A percentile compares a stretch with the other conserved stretches of the same genome.
Evolutionary conservation across 2,888 invertebrate species (phyloP).

Genomic region (Acanthococcus lagerstroemiae): DNA sequence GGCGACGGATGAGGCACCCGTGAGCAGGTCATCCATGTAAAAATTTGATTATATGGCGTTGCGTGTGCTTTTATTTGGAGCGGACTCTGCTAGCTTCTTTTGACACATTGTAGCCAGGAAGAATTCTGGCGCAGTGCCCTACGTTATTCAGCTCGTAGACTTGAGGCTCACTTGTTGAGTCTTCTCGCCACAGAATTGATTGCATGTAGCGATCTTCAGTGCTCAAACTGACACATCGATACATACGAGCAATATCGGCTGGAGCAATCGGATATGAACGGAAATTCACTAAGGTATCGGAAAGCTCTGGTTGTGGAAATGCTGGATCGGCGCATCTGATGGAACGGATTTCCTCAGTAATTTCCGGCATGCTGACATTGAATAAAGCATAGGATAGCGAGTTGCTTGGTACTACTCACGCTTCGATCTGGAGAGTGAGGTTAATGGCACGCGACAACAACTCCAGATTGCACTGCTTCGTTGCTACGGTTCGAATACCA

Average conservation of each 20-base stretch:
- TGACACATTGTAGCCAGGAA: neutral
- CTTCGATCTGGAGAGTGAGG: neutral
- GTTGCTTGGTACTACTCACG: neutral
- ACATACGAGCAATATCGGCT: conserved; percentile 24
- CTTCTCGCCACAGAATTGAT: neutral
- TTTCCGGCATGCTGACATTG: neutral
- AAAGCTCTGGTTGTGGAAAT: conserved; percentile 24
- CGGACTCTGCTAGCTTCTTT: neutral
- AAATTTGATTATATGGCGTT: neutral
- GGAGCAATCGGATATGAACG: conserved; percentile 24
- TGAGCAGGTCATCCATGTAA: neutral
- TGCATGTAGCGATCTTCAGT: too few species aligned
- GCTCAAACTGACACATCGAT: too few species aligned
- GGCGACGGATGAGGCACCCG: neutral
- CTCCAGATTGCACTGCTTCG: neutral
- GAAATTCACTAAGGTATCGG: conserved; percentile 24
- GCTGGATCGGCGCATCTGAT: too few species aligned
- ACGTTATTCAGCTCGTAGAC: neutral
- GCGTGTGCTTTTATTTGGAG: neutral
- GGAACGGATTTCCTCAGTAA: neutral
- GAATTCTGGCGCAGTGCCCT: neutral
- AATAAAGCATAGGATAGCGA: neutral
- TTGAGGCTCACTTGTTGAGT: neutral
- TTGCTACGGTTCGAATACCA: neutral
- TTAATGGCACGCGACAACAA: neutral